phyloP scores from a whole-genome alignment of 2,113 vertebrate species.

The Pterophyllum scalare region DNA sequence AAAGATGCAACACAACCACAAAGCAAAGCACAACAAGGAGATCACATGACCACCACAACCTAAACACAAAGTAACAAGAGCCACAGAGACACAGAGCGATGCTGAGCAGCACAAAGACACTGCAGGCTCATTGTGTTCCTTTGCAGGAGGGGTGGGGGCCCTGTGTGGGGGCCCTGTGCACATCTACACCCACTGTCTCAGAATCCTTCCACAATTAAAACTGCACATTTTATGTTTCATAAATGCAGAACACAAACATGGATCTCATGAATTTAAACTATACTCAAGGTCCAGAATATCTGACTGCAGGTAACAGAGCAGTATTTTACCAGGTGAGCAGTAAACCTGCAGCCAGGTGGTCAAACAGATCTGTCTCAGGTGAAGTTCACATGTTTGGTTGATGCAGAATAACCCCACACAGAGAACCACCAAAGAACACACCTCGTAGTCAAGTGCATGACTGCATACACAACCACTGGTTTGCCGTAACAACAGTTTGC shows the following conservation, averaged over 20 bases:
- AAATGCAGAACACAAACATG: neutral
- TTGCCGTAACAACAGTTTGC: rapidly evolving
- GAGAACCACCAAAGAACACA: neutral
- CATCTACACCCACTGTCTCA: no score
- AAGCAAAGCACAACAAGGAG: neutral
- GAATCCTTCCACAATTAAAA: no score
- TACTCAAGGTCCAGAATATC: neutral
- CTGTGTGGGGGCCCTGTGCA: neutral
- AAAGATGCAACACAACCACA: neutral
- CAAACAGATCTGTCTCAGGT: no score
- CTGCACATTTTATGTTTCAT: no score
- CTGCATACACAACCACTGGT: neutral
- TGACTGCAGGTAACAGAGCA: neutral
- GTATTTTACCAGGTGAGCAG: neutral
- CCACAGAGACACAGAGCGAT: neutral
- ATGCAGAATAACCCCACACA: neutral
- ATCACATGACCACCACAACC: neutral
- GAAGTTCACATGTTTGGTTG: no score
- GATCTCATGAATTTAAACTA: neutral
- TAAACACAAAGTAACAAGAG: neutral
- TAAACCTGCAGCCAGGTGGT: neutral
- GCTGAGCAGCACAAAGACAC: neutral
- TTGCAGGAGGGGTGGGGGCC: neutral
- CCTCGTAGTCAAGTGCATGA: no score
- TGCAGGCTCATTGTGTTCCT: no score